Evolutionary conservation across 37 sponge, comb jelly and placozoan genomes (phyloP), one percentile per base, ranked within the genome.

Genomic region (Dysidea cf. avara): DNA sequence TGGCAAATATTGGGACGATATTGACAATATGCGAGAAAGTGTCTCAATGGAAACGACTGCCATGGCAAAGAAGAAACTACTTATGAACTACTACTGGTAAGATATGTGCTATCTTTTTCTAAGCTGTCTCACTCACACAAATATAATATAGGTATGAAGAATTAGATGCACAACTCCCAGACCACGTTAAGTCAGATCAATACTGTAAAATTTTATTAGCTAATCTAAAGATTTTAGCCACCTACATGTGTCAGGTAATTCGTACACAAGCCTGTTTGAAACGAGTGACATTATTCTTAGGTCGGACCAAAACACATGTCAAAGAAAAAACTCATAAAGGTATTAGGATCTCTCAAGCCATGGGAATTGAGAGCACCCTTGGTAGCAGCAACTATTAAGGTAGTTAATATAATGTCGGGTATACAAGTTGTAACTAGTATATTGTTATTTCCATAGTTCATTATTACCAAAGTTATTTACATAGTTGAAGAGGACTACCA

Each of bases 51-150:
- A 87, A 79, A 77, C 79, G 2, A 76, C 89, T 0, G 38, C 78
- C 0, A 87, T 87, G 89, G 89, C 89, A 16, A 61, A 66, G 25
- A 69, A 55, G 25, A 87, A 69, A 57, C 72, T 87, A 11, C 77
- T 87, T 3, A 87, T 87, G 84, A 87, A 87, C 61, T 87, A 76
- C 43, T 57, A 83, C 17, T 87, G 89, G 89, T 83, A 65, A 51
- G 52, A 30, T 7, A 3, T 31, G 39, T 7, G 17, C 53, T 61
- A 29, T 7, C 65, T 62, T 20, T 30, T 20, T 4, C 33, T 36
- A 24, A 34, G 32, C 3, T 20, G 9, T 18, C 25, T 26, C 12
- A 11, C 25, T 62, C 25, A 62, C 26, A 32, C 21, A 18, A 20
- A 11, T 37, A 37, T 53, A 9, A 6, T 25, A 5, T 31, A 79